A percentile compares a stretch with the other conserved stretches of the same genome.
phyloP scores from a whole-genome alignment of 2,797 vertebrate species.

The Macropus fuliginosus region DNA sequence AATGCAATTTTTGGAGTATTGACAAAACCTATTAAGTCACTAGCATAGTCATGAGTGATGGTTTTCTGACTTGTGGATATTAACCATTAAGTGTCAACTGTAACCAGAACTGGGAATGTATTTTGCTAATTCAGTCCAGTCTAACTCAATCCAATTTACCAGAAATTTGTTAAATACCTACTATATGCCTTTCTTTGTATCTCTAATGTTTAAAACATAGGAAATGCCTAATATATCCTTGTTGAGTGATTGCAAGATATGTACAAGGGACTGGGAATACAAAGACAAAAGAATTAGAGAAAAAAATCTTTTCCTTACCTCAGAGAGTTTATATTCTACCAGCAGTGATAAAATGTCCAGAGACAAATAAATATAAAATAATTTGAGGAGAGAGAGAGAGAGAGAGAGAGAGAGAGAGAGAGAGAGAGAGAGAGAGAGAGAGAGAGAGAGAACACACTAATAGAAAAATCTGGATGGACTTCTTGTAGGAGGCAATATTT shows the following conservation, averaged over 20 bases:
- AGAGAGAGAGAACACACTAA: neutral
- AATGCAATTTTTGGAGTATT: slow-evolving; percentile 61
- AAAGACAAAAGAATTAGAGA: neutral
- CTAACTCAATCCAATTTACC: neutral
- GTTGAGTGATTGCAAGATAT: neutral
- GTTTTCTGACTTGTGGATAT: slow-evolving; percentile 40
- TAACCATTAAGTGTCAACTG: neutral
- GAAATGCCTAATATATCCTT: neutral
- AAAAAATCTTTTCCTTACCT: neutral
- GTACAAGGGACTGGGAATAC: neutral
- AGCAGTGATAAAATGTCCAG: neutral
- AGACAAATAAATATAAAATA: neutral
- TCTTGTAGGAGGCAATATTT: neutral
- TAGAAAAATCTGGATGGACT: neutral
- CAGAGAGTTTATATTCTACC: neutral
- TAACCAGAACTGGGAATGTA: slow-evolving; percentile 5
- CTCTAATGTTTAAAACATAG: neutral
- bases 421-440: too few relatives aligned
- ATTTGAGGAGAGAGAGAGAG: neutral
- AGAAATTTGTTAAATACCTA: neutral
- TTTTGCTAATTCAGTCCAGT: neutral
- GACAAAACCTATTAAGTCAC: slow-evolving; percentile 52
- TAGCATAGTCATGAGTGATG: slow-evolving; percentile 45
- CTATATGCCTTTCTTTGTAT: neutral
- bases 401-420: too few relatives aligned